phyloP scores from a whole-genome alignment of 2,888 invertebrate genomes.

The Tenthredo livida region DNA sequence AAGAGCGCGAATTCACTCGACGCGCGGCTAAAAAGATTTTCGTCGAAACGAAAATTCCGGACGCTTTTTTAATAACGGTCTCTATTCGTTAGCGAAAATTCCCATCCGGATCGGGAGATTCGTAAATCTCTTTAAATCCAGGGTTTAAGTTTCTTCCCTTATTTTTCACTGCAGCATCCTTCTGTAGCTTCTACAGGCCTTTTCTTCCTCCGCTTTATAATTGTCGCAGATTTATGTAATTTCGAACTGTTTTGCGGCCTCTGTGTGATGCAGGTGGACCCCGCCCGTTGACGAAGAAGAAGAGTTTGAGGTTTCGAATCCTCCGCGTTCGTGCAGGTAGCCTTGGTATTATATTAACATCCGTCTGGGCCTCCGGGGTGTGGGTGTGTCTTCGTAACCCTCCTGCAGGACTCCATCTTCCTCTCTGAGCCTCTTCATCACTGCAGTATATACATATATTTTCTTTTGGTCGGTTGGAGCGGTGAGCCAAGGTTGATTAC shows the following conservation, averaged over 20 bases:
- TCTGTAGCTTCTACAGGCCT: background rate
- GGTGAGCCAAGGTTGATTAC: constrained; percentile 46
- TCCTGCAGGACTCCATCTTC: constrained; percentile 41
- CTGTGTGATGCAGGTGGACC: background rate
- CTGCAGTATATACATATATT: constrained; percentile 21
- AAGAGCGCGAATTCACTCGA: background rate
- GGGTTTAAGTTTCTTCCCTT: background rate
- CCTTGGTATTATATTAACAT: constrained; percentile 48
- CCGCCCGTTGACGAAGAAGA: constrained; percentile 6
- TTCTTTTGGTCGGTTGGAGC: constrained; percentile 29
- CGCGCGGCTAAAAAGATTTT: background rate
- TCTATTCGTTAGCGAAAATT: background rate
- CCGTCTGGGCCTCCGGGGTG: constrained; percentile 52
- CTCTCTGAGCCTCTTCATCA: constrained; percentile 41
- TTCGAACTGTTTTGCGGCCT: background rate
- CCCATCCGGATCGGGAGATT: background rate
- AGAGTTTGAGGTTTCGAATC: constrained; percentile 30
- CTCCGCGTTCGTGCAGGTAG: constrained; percentile 33
- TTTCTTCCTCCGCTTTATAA: background rate
- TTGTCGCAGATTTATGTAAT: background rate
- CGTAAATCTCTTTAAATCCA: background rate
- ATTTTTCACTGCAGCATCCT: background rate
- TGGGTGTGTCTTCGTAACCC: constrained; percentile 53
- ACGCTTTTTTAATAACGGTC: background rate
- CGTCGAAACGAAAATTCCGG: background rate